These are phyloP conservation scores for Nematolebias whitei DNA, from an alignment of 2,113 vertebrate genomes.

Conservation along the genomic window DNA sequence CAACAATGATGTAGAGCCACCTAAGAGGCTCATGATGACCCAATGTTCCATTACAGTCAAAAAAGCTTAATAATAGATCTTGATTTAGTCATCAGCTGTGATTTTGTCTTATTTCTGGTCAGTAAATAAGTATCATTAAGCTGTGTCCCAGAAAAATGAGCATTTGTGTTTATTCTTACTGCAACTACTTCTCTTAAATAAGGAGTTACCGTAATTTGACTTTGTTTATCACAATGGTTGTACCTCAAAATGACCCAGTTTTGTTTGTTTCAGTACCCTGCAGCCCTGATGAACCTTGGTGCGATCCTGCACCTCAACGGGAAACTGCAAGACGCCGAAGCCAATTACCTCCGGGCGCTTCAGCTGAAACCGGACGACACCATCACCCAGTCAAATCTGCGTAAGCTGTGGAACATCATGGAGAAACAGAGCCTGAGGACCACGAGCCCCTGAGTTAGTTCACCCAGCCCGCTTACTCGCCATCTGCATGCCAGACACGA, in stretches of 20 bases:
- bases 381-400: slow-evolving; percentile 98
- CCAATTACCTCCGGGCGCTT: slow-evolving; percentile 95
- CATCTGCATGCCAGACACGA: slow-evolving; percentile 45
- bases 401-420: slow-evolving; percentile 99
- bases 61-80: neutral
- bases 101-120: neutral
- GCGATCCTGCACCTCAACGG: slow-evolving; percentile 99
- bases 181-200: too few relatives aligned
- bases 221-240: slow-evolving; percentile 1
- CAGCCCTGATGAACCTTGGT: slow-evolving; percentile 97
- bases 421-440: slow-evolving; percentile 97
- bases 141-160: neutral
- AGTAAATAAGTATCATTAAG: neutral
- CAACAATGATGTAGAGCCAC: slow-evolving; percentile 12
- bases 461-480: slow-evolving; percentile 15
- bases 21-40: slow-evolving; percentile 1
- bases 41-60: neutral
- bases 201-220: neutral
- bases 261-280: slow-evolving; percentile 86
- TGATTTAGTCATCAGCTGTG: slow-evolving; percentile 6
- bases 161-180: neutral
- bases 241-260: slow-evolving; percentile 10
- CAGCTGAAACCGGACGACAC: slow-evolving; percentile 94
- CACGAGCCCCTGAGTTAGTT: slow-evolving; percentile 83
- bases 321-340: slow-evolving; percentile 91